phyloP scores from a whole-genome alignment of 2,113 vertebrate species.

The Aptenodytes forsteri region DNA sequence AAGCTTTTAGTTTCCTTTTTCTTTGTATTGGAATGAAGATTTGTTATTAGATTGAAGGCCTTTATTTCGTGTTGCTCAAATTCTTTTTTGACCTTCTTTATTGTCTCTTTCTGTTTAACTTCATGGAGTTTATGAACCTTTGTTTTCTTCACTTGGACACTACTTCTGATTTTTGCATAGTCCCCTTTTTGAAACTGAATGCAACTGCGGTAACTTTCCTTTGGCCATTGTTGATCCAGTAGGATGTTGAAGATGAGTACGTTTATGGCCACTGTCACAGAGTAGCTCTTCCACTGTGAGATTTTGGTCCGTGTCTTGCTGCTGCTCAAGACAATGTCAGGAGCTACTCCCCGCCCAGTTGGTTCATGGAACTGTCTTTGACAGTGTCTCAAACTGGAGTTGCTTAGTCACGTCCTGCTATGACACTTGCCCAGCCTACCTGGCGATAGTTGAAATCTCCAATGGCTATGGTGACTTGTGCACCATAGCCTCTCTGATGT shows the following conservation, averaged over 20 bases:
- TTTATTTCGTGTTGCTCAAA: neutral
- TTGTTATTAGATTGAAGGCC: neutral
- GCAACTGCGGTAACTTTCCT: no score
- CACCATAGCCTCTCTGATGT: neutral
- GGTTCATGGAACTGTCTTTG: neutral
- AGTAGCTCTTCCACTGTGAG: neutral
- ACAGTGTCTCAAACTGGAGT: neutral
- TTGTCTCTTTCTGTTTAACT: neutral
- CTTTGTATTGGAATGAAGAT: neutral
- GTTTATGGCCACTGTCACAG: neutral
- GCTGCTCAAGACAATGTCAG: neutral
- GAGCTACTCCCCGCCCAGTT: neutral
- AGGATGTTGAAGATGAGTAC: neutral
- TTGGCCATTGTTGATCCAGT: neutral
- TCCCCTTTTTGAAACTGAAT: neutral
- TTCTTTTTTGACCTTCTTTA: neutral
- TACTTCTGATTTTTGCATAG: neutral
- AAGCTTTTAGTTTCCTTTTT: neutral
- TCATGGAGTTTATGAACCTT: neutral
- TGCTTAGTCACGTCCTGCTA: neutral
- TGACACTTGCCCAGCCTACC: neutral
- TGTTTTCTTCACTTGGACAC: neutral
- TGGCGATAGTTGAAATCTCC: neutral
- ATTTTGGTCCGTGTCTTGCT: neutral
- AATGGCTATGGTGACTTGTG: neutral